Conservation (phyloP, 2,113 vertebrate genomes). For the Epinephelus lanceolatus region DNA sequence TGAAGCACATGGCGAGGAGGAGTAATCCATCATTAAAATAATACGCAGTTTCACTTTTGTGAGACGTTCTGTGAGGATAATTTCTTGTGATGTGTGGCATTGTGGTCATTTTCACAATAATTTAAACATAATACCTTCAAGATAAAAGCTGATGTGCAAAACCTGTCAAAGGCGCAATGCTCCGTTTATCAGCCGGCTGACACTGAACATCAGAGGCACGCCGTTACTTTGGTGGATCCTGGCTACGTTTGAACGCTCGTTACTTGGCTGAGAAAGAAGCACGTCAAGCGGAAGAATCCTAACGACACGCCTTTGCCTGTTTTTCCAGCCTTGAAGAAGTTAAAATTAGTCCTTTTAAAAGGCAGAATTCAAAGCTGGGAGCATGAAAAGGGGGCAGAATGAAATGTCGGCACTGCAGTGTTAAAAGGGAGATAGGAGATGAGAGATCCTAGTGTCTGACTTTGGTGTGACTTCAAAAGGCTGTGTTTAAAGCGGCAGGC, state of each 20-base stretch:
- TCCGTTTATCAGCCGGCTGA: constrained; percentile 60
- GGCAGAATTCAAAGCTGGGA: constrained; percentile 82
- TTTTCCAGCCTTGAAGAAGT: constrained; percentile 83
- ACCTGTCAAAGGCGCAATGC: constrained; percentile 39
- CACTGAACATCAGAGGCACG: constrained; percentile 70
- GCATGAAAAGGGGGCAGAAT: constrained; percentile 83
- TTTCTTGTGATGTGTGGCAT: background rate
- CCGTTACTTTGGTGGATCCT: constrained; percentile 63
- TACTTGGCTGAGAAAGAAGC: constrained; percentile 74
- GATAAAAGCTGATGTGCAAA: constrained; percentile 75
- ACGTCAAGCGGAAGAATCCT: constrained; percentile 79
- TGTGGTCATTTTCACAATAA: constrained; percentile 32
- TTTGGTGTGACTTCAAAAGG: constrained; percentile 88
- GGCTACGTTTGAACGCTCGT: constrained; percentile 78
- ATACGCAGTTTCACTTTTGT: background rate
- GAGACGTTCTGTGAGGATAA: background rate
- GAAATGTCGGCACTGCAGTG: constrained; percentile 84
- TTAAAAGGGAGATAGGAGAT: constrained; percentile 86
- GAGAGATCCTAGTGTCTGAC: constrained; percentile 86
- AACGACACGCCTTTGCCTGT: constrained; percentile 76
- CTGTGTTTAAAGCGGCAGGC: constrained; percentile 84
- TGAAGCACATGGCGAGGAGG: background rate
- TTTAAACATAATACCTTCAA: constrained; percentile 45
- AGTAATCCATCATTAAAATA: background rate
- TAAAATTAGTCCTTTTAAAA: constrained; percentile 87